Percentiles rank a stretch among this genome's conserved stretches.
Evolutionary conservation across 1,140 invertebrate species (phyloP).

Genomic region (Calycopis cecrops): DNA sequence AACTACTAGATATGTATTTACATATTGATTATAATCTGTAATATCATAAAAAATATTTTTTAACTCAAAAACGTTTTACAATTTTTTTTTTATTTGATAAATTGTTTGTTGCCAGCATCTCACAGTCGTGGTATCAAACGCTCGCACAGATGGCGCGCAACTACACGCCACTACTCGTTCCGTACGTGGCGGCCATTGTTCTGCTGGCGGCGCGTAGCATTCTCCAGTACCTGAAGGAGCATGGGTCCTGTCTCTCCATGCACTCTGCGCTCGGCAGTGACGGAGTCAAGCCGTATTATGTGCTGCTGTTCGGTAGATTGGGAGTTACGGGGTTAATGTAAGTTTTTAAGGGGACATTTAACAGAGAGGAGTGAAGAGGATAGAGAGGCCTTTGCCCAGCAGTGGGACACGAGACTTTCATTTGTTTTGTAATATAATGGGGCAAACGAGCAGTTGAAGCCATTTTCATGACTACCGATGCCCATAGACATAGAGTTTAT

Average conservation of each 20-base stretch:
- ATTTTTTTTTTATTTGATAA: too few species aligned
- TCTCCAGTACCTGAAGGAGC: slow-evolving; percentile 33
- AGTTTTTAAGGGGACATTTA: too few species aligned
- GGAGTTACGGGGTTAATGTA: slow-evolving; percentile 34
- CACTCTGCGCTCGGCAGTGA: slow-evolving; percentile 48
- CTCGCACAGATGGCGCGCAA: slow-evolving; percentile 48
- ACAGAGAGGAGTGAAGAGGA: too few species aligned
- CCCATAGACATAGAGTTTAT: too few species aligned
- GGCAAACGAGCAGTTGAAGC: too few species aligned
- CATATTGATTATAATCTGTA: not conserved
- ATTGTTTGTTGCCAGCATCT: slow-evolving; percentile 42
- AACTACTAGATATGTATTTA: too few species aligned
- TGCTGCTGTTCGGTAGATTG: slow-evolving; percentile 40
- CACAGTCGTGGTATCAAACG: slow-evolving; percentile 50
- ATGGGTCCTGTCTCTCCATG: slow-evolving; percentile 40
- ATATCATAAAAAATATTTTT: not conserved
- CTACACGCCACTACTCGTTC: slow-evolving; percentile 46
- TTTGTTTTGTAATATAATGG: too few species aligned
- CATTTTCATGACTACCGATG: too few species aligned
- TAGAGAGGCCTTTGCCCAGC: too few species aligned
- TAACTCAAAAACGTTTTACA: too few species aligned
- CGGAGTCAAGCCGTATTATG: slow-evolving; percentile 50
- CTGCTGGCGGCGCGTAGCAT: slow-evolving; percentile 44
- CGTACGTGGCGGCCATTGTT: slow-evolving; percentile 49
- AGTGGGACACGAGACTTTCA: too few species aligned